These are phyloP conservation scores for Drosophila bipectinata DNA, from an alignment of 1,140 invertebrate genomes.

Conservation along the genomic window DNA sequence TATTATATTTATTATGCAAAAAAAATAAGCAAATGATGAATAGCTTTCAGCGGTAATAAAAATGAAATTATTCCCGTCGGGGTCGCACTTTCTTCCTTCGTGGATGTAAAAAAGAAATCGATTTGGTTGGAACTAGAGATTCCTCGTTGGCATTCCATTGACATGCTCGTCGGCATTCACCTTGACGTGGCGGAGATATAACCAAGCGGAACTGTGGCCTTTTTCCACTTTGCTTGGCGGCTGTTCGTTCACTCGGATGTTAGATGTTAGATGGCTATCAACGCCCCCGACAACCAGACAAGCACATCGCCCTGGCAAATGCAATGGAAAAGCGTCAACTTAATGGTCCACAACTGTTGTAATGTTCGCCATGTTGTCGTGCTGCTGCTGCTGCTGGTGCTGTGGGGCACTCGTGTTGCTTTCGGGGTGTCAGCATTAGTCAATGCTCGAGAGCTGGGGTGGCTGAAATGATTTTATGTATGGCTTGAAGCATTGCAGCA, in stretches of 20 bases:
- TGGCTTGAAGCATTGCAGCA: constrained; percentile 44
- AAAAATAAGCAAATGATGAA: constrained; percentile 38
- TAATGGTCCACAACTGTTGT: constrained; percentile 53
- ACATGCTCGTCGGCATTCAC: constrained; percentile 10
- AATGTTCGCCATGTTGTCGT: constrained; percentile 29
- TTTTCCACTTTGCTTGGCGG: constrained; percentile 47
- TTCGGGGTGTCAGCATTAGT: constrained; percentile 44
- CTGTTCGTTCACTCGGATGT: constrained; percentile 30
- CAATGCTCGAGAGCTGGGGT: constrained; percentile 34
- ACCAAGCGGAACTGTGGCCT: constrained; percentile 35
- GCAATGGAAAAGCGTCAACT: constrained; percentile 58
- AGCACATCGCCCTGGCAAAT: constrained; percentile 20
- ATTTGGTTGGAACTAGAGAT: constrained; percentile 15
- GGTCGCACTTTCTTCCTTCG: background rate
- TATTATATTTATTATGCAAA: background rate
- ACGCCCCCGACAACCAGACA: constrained; percentile 23
- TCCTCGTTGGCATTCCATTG: constrained; percentile 4
- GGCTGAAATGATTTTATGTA: constrained; percentile 66
- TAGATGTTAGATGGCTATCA: constrained; percentile 44
- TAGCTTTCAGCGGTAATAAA: constrained; percentile 43
- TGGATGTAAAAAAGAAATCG: constrained; percentile 11
- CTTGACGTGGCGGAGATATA: constrained; percentile 34
- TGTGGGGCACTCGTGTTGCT: constrained; percentile 23
- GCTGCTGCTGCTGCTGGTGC: constrained; percentile 18
- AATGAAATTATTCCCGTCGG: constrained; percentile 35